Conservation (phyloP, 2,888 invertebrate species). For the Cheilosia grossa region DNA sequence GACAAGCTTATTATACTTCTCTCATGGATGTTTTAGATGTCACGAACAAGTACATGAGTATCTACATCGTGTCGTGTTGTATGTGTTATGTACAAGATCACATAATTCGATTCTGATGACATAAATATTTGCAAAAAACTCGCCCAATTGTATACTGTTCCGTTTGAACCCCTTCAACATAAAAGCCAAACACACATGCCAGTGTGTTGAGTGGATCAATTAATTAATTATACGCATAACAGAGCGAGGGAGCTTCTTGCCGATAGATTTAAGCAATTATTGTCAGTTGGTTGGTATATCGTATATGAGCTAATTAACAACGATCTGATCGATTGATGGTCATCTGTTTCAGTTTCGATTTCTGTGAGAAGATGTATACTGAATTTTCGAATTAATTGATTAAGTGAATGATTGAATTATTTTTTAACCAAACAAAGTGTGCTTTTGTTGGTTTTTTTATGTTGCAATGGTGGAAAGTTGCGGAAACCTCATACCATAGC, state of each 20-base stretch:
- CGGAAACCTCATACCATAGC: too few relatives aligned
- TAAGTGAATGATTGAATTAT: constrained; percentile 41
- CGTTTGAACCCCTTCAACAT: constrained; percentile 7
- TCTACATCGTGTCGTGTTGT: neutral
- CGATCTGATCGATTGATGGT: constrained; percentile 69
- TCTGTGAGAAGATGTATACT: constrained; percentile 27
- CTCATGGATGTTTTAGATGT: neutral
- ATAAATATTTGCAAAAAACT: constrained; percentile 49
- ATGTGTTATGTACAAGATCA: neutral
- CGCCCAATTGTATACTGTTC: neutral
- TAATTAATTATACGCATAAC: constrained; percentile 67
- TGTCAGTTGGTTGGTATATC: constrained; percentile 44
- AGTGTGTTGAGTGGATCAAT: constrained; percentile 61
- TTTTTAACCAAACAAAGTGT: constrained; percentile 25
- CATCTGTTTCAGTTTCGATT: constrained; percentile 38
- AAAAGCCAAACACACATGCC: constrained; percentile 19
- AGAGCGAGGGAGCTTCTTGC: constrained; percentile 38
- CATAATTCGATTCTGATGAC: constrained; percentile 39
- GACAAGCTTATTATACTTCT: constrained; percentile 10
- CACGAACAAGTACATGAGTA: neutral
- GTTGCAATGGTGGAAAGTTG: neutral
- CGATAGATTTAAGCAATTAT: constrained; percentile 67
- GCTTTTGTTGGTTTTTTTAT: constrained; percentile 7
- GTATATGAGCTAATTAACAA: constrained; percentile 64
- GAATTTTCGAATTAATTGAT: constrained; percentile 36